Evolutionary conservation across 2,888 invertebrate species (phyloP).

Genomic region (Iphiclides podalirius): DNA sequence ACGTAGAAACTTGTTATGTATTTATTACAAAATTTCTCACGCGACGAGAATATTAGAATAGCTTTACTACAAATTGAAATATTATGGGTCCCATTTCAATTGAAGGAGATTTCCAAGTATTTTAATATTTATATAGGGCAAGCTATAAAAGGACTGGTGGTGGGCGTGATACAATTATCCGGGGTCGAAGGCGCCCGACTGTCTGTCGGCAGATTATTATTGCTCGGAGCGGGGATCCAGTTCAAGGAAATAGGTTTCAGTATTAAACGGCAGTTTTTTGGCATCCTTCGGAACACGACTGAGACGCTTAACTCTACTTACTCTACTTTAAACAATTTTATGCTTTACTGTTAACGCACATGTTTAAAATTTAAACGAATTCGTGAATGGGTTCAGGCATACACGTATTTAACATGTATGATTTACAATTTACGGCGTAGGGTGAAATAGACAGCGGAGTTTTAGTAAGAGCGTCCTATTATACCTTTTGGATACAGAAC

Average conservation of each 20-base stretch:
- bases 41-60: too few relatives aligned
- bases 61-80: neutral
- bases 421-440: too few relatives aligned
- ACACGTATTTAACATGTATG: too few relatives aligned
- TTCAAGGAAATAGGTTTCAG: conserved; percentile 14
- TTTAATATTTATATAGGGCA: conserved; percentile 11
- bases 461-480: too few relatives aligned
- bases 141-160: conserved; percentile 12
- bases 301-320: neutral
- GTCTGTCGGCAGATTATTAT: conserved; percentile 22
- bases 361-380: too few relatives aligned
- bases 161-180: conserved; percentile 20
- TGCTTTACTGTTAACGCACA: too few relatives aligned
- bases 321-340: neutral
- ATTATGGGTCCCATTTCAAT: neutral
- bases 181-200: conserved; percentile 20
- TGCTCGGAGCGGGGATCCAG: conserved; percentile 8
- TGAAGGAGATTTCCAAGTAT: neutral
- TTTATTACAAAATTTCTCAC: too few relatives aligned
- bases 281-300: conserved; percentile 1
- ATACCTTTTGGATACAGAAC: too few relatives aligned
- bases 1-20: too few relatives aligned
- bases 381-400: too few relatives aligned
- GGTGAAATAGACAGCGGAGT: too few relatives aligned
- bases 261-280: conserved; percentile 6